phyloP scores from a whole-genome alignment of 2,113 vertebrate species.

The Puma concolor region DNA sequence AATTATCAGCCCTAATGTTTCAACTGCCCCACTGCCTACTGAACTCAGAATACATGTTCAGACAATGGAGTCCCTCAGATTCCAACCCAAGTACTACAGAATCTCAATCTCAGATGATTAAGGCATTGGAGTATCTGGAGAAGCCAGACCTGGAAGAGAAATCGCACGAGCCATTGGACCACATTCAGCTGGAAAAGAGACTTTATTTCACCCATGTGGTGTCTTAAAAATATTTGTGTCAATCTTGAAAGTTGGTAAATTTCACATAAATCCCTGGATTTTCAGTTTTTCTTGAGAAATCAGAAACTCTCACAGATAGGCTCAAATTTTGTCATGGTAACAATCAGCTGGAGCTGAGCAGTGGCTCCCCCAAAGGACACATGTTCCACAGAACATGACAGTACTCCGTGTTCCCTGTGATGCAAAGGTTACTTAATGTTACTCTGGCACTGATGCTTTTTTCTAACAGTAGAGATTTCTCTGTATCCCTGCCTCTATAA shows the following conservation, averaged over 20 bases:
- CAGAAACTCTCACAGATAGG: not conserved
- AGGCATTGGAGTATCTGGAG: not conserved
- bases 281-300: not conserved
- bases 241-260: not conserved
- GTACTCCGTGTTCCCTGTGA: not conserved
- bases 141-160: not conserved
- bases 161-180: not conserved
- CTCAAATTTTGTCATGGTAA: not conserved
- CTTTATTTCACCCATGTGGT: not conserved
- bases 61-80: not conserved
- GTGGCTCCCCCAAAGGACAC: not conserved
- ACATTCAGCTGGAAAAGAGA: not conserved
- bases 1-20: not conserved
- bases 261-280: not conserved
- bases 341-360: not conserved
- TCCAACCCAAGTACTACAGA: not conserved
- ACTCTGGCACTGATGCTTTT: not conserved
- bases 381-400: not conserved
- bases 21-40: not conserved
- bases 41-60: not conserved
- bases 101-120: not conserved
- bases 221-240: not conserved
- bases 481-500: not conserved
- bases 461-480: not conserved
- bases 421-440: not conserved